Percentiles rank a stretch among this genome's conserved stretches.
Conservation (phyloP, 1,140 invertebrate species). For the Megathymus violae region DNA sequence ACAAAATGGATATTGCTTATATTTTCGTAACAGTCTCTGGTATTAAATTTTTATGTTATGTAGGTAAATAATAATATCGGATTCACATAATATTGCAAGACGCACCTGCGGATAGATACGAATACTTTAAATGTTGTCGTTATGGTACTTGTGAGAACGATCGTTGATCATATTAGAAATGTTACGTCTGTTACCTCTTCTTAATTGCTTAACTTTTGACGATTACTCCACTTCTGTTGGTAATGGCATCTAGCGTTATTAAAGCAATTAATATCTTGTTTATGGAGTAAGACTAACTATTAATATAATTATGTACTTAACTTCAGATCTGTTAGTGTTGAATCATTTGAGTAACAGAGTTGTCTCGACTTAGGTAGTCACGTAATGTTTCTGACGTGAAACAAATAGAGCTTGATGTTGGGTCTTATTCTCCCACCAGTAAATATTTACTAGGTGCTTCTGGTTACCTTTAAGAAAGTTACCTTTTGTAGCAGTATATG, state of each 20-base stretch:
- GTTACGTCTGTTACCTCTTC: constrained; percentile 54
- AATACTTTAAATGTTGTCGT: constrained; percentile 32
- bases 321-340: neutral
- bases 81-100: neutral
- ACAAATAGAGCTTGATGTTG: neutral
- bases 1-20: too few species aligned
- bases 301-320: neutral
- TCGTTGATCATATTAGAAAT: constrained; percentile 54
- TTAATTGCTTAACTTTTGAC: constrained; percentile 56
- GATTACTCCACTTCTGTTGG: constrained; percentile 51
- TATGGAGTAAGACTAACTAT: neutral
- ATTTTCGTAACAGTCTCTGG: too few species aligned
- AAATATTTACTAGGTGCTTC: too few species aligned
- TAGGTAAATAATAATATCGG: neutral
- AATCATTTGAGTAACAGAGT: neutral
- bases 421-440: too few species aligned
- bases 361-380: neutral
- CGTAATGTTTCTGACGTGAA: neutral
- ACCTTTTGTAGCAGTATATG: too few species aligned
- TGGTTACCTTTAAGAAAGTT: too few species aligned
- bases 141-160: constrained; percentile 51
- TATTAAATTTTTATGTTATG: too few species aligned
- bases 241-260: constrained; percentile 37
- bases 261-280: constrained; percentile 11
- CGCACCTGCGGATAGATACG: constrained; percentile 18